phyloP scores from a whole-genome alignment of 1,140 invertebrate species.

The Lepeophtheirus salmonis region DNA sequence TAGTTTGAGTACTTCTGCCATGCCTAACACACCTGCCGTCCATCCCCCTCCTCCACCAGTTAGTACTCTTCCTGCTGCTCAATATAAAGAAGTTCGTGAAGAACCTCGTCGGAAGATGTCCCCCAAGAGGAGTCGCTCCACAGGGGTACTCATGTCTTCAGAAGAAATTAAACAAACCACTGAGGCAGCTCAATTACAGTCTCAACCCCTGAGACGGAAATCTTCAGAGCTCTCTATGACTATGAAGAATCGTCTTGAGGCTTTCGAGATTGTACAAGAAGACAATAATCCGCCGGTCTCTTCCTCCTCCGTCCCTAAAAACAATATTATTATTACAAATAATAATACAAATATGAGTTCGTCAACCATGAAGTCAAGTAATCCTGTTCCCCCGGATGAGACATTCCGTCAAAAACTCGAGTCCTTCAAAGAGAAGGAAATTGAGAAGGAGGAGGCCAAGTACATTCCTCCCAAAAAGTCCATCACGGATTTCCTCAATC shows the following conservation, averaged over 20 bases:
- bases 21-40: not conserved
- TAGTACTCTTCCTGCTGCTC: not conserved
- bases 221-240: constrained; percentile 9
- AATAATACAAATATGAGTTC: too few relatives aligned
- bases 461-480: not conserved
- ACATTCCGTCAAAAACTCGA: constrained; percentile 2
- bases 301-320: too few relatives aligned
- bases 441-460: not conserved
- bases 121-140: not conserved
- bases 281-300: too few relatives aligned
- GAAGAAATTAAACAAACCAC: not conserved
- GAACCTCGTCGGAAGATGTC: not conserved
- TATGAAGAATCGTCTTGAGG: constrained; percentile 7
- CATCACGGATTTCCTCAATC: not conserved
- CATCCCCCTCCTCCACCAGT: not conserved
- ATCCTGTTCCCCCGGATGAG: not conserved
- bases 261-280: not conserved
- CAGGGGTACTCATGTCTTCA: not conserved
- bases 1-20: not conserved
- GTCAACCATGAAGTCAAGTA: not conserved
- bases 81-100: too few relatives aligned
- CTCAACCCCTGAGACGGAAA: not conserved
- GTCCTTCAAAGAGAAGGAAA: constrained; percentile 1
- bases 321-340: too few relatives aligned
- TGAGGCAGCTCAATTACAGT: not conserved